These are phyloP conservation scores for Ursus arctos DNA, from an alignment of 2,113 vertebrate species.

Conservation along the genomic window DNA sequence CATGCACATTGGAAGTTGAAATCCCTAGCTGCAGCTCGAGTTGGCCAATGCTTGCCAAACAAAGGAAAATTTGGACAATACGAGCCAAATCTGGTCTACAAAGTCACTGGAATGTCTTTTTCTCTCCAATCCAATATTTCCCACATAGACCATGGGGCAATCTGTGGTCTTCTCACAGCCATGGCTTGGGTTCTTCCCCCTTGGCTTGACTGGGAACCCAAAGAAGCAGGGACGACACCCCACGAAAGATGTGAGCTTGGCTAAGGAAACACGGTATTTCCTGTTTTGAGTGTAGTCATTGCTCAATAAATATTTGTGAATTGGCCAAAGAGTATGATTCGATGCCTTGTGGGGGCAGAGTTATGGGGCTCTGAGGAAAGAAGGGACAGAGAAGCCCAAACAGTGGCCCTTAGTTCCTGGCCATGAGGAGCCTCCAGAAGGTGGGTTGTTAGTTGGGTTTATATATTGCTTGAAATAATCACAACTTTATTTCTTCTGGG, in stretches of 20 bases:
- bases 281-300: not conserved
- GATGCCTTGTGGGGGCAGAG: not conserved
- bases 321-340: not conserved
- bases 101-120: constrained; percentile 13
- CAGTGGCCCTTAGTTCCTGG: not conserved
- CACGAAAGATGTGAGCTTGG: not conserved
- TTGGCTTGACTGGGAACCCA: not conserved
- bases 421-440: not conserved
- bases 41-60: not conserved
- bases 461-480: constrained; percentile 3
- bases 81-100: not conserved
- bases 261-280: not conserved
- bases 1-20: not conserved
- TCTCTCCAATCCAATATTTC: not conserved
- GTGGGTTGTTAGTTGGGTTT: not conserved
- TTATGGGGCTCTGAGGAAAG: not conserved
- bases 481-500: constrained; percentile 15
- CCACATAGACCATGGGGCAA: not conserved
- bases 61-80: not conserved
- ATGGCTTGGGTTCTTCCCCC: not conserved
- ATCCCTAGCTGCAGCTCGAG: not conserved
- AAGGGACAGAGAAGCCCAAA: not conserved
- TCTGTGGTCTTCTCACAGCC: not conserved
- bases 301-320: not conserved
- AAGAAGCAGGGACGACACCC: not conserved